Conservation (phyloP, 2,797 vertebrate genomes). For the Typhlichthys subterraneus region DNA sequence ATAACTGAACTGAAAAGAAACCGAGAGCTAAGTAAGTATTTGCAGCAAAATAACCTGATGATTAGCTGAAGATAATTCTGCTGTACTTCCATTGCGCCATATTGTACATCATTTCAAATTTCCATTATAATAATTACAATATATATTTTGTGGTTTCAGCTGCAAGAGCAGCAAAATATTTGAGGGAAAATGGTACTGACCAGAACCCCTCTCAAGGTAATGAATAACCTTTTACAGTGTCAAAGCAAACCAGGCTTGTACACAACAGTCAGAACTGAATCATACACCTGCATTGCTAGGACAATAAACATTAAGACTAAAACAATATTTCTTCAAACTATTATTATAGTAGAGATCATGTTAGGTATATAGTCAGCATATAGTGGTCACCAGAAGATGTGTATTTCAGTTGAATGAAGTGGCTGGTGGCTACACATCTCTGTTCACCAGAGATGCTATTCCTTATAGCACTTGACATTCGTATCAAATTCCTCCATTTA, state of each 20-base stretch:
- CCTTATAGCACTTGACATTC: too few relatives aligned
- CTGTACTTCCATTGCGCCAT: too few relatives aligned
- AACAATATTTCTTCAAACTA: too few relatives aligned
- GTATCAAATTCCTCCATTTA: too few relatives aligned
- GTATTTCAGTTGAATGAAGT: too few relatives aligned
- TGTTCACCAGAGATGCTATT: too few relatives aligned
- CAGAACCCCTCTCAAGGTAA: constrained; percentile 46
- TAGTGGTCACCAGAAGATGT: too few relatives aligned
- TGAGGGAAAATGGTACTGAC: constrained; percentile 21
- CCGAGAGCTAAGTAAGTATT: constrained; percentile 77
- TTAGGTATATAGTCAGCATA: too few relatives aligned
- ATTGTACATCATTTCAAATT: neutral
- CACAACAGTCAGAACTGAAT: neutral
- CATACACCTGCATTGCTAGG: too few relatives aligned
- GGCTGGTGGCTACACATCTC: too few relatives aligned
- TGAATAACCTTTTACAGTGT: constrained; percentile 18
- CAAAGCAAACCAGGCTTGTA: constrained; percentile 15
- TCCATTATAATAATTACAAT: neutral
- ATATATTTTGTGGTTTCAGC: constrained; percentile 45
- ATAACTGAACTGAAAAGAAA: constrained; percentile 75
- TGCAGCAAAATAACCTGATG: neutral
- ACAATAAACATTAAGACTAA: too few relatives aligned
- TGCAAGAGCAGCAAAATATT: constrained; percentile 38
- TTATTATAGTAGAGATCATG: too few relatives aligned
- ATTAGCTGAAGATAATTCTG: constrained; percentile 6